Percentiles rank a stretch among this genome's conserved stretches.
phyloP scores from a whole-genome alignment of 2,888 invertebrate genomes.

The Suillia variegata region DNA sequence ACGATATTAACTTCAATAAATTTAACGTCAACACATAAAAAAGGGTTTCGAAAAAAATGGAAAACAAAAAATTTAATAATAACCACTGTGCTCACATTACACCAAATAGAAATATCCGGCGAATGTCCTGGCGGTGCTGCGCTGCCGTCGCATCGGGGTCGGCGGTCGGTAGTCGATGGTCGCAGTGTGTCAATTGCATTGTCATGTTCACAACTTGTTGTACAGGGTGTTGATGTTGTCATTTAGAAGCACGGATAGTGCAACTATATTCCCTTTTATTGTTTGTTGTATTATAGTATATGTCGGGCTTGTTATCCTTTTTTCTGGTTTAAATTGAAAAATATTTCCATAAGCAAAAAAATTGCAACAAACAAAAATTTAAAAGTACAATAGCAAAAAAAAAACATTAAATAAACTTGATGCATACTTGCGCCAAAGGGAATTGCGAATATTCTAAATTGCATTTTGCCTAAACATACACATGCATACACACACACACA shows the following conservation, averaged over 20 bases:
- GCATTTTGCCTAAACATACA: conserved; percentile 37
- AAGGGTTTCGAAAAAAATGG: conserved; percentile 33
- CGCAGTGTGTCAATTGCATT: conserved; percentile 44
- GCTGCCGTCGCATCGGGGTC: too few species aligned
- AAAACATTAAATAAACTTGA: conserved; percentile 27
- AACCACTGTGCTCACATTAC: too few species aligned
- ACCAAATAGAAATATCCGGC: not conserved
- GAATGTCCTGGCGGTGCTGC: not conserved
- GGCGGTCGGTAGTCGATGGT: too few species aligned
- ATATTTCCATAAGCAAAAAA: conserved; percentile 18
- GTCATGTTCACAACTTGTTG: conserved; percentile 54
- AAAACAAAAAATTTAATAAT: conserved; percentile 31
- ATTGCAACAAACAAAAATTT: not conserved
- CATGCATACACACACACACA: conserved; percentile 13
- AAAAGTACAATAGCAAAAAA: not conserved
- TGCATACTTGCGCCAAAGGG: conserved; percentile 40
- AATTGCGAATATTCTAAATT: conserved; percentile 50
- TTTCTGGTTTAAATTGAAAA: conserved; percentile 5
- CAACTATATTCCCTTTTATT: too few species aligned
- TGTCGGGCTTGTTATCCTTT: conserved; percentile 12
- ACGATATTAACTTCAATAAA: conserved; percentile 54
- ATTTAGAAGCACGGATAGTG: too few species aligned
- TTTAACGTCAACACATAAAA: conserved; percentile 31
- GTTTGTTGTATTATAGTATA: too few species aligned
- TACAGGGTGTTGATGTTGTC: conserved; percentile 52